These are phyloP conservation scores for Drosophila ambigua DNA, from an alignment of 1,140 invertebrate genomes.

Conservation along the genomic window DNA sequence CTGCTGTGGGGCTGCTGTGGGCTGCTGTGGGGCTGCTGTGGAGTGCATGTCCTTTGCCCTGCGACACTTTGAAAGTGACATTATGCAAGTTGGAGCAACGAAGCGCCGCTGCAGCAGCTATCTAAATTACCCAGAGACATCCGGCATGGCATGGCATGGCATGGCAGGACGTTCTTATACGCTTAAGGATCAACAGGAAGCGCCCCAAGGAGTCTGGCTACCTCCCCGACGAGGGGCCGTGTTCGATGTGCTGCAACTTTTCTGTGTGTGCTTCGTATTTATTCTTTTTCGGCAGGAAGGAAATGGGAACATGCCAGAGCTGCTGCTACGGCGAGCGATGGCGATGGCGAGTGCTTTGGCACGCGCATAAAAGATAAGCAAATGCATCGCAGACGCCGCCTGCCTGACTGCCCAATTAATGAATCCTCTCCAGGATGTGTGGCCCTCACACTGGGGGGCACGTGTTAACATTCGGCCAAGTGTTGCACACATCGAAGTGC, in stretches of 20 bases:
- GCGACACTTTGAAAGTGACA: slow-evolving; percentile 68
- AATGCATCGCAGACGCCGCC: slow-evolving; percentile 26
- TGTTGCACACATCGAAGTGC: slow-evolving; percentile 11
- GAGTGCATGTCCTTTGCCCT: slow-evolving; percentile 28
- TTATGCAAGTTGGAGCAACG: slow-evolving; percentile 69
- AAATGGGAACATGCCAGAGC: slow-evolving; percentile 54
- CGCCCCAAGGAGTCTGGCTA: slow-evolving; percentile 53
- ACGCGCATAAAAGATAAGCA: slow-evolving; percentile 72
- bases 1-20: too few species aligned
- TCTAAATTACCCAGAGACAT: slow-evolving; percentile 83
- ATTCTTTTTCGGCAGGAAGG: slow-evolving; percentile 57
- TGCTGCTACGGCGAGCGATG: slow-evolving; percentile 4
- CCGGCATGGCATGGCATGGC: slow-evolving; percentile 61
- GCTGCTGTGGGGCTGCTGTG: too few species aligned
- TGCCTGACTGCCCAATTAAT: slow-evolving; percentile 64
- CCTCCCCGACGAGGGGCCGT: background rate
- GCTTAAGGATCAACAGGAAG: slow-evolving; percentile 66
- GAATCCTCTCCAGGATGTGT: slow-evolving; percentile 23
- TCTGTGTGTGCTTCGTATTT: slow-evolving; percentile 5
- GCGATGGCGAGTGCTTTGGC: slow-evolving; percentile 36
- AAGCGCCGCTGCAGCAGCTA: slow-evolving; percentile 68
- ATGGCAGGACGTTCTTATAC: slow-evolving; percentile 38
- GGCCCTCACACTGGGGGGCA: slow-evolving; percentile 13
- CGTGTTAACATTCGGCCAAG: slow-evolving; percentile 69
- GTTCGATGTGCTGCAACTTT: slow-evolving; percentile 20